Conservation (phyloP, 1,140 invertebrate species). For the Octopus sinensis region DNA sequence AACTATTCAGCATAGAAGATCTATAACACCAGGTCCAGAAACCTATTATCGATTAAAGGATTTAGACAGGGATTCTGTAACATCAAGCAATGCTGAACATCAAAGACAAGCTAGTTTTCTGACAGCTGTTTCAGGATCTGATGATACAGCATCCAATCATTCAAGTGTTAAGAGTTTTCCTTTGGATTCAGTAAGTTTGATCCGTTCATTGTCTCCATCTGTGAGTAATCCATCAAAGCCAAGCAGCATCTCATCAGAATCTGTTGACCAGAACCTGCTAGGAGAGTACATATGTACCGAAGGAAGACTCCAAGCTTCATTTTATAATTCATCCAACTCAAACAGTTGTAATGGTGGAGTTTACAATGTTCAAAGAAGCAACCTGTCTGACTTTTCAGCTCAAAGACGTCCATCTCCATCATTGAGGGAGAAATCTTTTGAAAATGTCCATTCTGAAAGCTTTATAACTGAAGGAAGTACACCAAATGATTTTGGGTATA, state of each 20-base stretch:
- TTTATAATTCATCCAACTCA: background rate
- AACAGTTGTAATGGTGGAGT: background rate
- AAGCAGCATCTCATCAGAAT: background rate
- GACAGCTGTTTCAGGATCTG: conserved; percentile 43
- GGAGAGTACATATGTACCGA: conserved; percentile 15
- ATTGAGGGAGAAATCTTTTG: no score
- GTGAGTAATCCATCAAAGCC: background rate
- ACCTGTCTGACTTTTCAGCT: background rate
- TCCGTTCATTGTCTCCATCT: background rate
- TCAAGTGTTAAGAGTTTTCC: background rate
- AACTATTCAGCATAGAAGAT: conserved; percentile 61
- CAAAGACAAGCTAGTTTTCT: conserved; percentile 50
- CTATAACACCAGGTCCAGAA: conserved; percentile 76
- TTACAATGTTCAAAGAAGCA: background rate
- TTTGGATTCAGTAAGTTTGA: background rate
- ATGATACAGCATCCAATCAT: conserved; percentile 12
- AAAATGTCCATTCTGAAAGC: no score
- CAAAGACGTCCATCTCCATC: no score
- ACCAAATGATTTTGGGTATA: no score
- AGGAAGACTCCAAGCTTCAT: conserved; percentile 6
- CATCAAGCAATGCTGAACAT: conserved; percentile 37
- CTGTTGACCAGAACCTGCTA: background rate
- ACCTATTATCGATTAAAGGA: conserved; percentile 18
- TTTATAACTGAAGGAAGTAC: background rate
- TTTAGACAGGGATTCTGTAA: conserved; percentile 20